Percentiles rank a stretch among this genome's conserved stretches.
These are phyloP conservation scores for Fragum sueziense DNA, from an alignment of 2,888 invertebrate species.

Conservation along the genomic window DNA sequence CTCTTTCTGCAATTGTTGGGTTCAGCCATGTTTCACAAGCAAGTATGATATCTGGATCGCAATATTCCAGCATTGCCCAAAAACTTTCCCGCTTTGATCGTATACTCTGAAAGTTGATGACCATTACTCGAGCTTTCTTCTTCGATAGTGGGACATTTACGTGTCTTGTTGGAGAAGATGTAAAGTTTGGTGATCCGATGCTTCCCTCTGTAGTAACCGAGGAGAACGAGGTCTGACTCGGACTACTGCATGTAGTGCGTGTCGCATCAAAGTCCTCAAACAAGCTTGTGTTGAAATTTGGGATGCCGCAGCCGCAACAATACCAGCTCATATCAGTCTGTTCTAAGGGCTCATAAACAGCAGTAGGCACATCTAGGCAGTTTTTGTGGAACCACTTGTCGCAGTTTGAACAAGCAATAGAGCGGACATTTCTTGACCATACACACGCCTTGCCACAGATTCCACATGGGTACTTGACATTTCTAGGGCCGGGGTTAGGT, in stretches of 20 bases:
- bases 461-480: conserved; percentile 26
- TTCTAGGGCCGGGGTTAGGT: conserved; percentile 31
- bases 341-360: conserved; percentile 9
- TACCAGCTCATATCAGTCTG: conserved; percentile 21
- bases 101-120: too few species aligned
- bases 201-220: too few species aligned
- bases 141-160: too few species aligned
- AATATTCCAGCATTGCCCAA: too few species aligned
- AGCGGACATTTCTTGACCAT: conserved; percentile 10
- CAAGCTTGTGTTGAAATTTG: conserved; percentile 24
- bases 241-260: background rate
- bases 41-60: too few species aligned
- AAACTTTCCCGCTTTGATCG: too few species aligned
- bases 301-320: conserved; percentile 28
- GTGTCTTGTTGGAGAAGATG: too few species aligned
- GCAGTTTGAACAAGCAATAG: conserved; percentile 27
- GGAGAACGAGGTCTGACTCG: too few species aligned
- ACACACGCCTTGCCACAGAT: conserved; percentile 23
- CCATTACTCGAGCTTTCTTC: too few species aligned
- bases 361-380: conserved; percentile 5
- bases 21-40: too few species aligned
- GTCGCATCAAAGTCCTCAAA: too few species aligned
- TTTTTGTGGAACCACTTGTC: conserved; percentile 28
- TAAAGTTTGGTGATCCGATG: too few species aligned
- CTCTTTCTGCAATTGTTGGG: background rate